Conservation (phyloP, 2,797 vertebrate species). For the Knipowitschia caucasica region DNA sequence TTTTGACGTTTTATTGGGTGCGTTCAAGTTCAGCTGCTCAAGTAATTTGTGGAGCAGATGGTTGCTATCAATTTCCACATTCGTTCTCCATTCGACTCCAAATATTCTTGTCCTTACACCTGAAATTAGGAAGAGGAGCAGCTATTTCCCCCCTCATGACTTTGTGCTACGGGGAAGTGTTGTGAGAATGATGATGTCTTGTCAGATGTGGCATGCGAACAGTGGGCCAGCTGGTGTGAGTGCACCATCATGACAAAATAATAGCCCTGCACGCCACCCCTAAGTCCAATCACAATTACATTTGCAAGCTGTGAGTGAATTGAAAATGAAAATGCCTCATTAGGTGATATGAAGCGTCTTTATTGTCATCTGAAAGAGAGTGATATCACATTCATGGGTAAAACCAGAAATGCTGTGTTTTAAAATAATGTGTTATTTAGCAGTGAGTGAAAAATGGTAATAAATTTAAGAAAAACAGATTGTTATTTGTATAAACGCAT, state of each 20-base stretch:
- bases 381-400: conserved; percentile 48
- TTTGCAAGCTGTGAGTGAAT: conserved; percentile 78
- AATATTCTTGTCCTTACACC: conserved; percentile 87
- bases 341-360: conserved; percentile 67
- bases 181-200: conserved; percentile 74
- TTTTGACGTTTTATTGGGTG: conserved; percentile 65
- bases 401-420: conserved; percentile 45
- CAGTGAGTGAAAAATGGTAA: conserved; percentile 38
- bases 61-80: conserved; percentile 96
- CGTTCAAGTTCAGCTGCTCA: conserved; percentile 68
- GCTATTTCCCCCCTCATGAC: conserved; percentile 86
- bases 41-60: conserved; percentile 83
- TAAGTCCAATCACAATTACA: conserved; percentile 79
- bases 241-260: conserved; percentile 76
- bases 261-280: conserved; percentile 70
- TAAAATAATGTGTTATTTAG: conserved; percentile 45
- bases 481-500: conserved; percentile 44
- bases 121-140: conserved; percentile 85
- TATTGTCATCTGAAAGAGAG: conserved; percentile 64
- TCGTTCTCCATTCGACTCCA: conserved; percentile 77
- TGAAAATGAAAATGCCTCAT: conserved; percentile 71
- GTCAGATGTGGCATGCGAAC: conserved; percentile 71
- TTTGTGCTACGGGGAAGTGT: conserved; percentile 82
- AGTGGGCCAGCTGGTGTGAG: conserved; percentile 74
- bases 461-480: conserved; percentile 58